Base-by-base conservation (phyloP, 2,113 vertebrate genomes). In the Triplophysa tibetana region DNA sequence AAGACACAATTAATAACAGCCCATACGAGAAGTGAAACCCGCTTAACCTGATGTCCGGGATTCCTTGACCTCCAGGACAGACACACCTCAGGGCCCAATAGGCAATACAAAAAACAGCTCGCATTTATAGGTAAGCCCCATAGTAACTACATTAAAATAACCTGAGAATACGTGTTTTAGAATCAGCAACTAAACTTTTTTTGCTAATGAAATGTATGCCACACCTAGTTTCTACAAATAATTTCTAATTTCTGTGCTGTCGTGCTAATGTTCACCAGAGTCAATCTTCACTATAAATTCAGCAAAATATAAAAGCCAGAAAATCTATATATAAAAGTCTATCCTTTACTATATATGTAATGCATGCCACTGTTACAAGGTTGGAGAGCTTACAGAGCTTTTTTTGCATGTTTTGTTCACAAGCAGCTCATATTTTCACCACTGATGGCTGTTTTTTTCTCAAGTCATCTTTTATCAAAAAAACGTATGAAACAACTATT, bases 1-100 rank as follows among this genome's bases (percentile, higher is more conserved):
- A 94, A 95, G 94, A 93, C 92, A 94, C 93, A 93, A 92, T 74
- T 17, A 43, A n/a, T 58, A 75, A 75, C 2, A 6, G 61, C 38
- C 92, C 91, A 91, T 94, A 90, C 91, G 90, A 91, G 90, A 45
- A 21, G 70, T 92, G 93, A 92, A 90, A 92, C 10, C 2, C 63
- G 12, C 61, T 54, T n/a, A 77, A 81, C 62, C 67, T 45, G 17
- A 67, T 29, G n/a, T 23, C 73, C 73, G 19, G 73, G 73, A 63
- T 62, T 63, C 41, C 60, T 75, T 75, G 92, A 93, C 93, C 93
- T 88, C 91, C 88, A 90, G 89, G 88, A 90, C 14, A 23, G 90
- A 68, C 85, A 89, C 90, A 89, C 91, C 92, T 87, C 90, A 62
- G 77, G 41, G 65, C 76, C 45, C 54, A 90, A 92, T 89, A 83